Percentiles rank a stretch among this genome's conserved stretches.
Evolutionary conservation across 2,888 invertebrate species (phyloP).

Genomic region (Cryptops parisi): DNA sequence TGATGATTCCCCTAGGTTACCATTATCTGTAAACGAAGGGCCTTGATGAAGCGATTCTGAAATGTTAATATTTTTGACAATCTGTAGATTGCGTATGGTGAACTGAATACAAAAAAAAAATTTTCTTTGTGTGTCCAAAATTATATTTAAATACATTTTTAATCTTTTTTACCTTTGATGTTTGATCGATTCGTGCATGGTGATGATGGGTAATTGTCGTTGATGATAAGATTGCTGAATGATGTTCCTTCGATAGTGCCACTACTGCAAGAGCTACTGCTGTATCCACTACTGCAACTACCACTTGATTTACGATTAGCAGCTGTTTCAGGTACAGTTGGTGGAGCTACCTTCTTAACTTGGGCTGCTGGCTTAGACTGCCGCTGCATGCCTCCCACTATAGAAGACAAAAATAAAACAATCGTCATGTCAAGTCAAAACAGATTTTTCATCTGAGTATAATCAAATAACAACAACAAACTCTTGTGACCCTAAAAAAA

Average conservation of each 20-base stretch:
- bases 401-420: slow-evolving; percentile 32
- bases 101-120: not conserved
- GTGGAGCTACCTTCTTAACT: slow-evolving; percentile 81
- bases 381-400: slow-evolving; percentile 82
- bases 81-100: not conserved
- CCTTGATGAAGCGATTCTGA: not conserved
- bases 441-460: too few species aligned
- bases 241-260: slow-evolving; percentile 19
- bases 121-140: too few species aligned
- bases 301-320: slow-evolving; percentile 21
- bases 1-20: not conserved
- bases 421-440: too few species aligned
- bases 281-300: slow-evolving; percentile 21
- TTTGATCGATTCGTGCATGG: slow-evolving; percentile 15
- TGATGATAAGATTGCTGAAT: slow-evolving; percentile 18
- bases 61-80: not conserved
- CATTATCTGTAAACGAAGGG: not conserved
- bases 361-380: slow-evolving; percentile 37
- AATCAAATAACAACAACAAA: too few species aligned
- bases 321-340: slow-evolving; percentile 51
- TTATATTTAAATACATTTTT: not conserved
- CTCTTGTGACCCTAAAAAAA: too few species aligned
- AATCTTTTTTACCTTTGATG: slow-evolving; percentile 8
- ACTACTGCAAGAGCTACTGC: slow-evolving; percentile 20
- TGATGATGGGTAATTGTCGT: slow-evolving; percentile 18